Evolutionary conservation across 2,888 invertebrate species (phyloP), one percentile per base, ranked within the genome.

Genomic region (Melikaiella ostensackeni): DNA sequence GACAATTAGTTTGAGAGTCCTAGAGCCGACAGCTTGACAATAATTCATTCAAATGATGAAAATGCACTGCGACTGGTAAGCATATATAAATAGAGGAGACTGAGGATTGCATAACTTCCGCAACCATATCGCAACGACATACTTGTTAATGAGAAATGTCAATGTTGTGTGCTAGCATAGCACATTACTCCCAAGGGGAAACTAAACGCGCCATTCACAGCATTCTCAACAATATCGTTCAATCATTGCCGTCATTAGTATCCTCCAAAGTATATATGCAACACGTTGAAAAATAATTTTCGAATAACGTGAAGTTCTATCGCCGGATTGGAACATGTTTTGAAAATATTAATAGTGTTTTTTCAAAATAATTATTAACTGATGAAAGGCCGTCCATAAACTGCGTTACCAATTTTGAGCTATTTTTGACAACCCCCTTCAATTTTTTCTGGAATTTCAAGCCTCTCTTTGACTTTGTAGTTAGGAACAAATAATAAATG

Each of bases 131-230:
- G 59, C 59, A 59, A 16, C 27, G 59, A 59, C 59, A 2, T 59
- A 27, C 27, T 59, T 59, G 59, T 59, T 59, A 59, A 59, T 59
- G 59, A 59, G 59, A 59, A 59, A 59, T 59, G 59, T 59, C 59
- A 59, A 59, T 59, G 59, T 59, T 59, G 59, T 59, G 24, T 59
- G 59, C 24, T 24, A 21, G 24, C 16, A 24, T 57, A 57, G 24
- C 13, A 27, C 21, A 59, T 59, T 59, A 59, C 59, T 59, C 27
- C 7, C 59, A 27, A 59, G 16, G 16, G 59, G 59, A 59, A 59
- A 59, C 59, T 24, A 59, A 59, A 59, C 59, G 59, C 59, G 21
- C 59, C 5, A 24, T 59, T 59, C 59, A 59, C 27, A 59, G 27
- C 21, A 24, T 59, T 27, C 59, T 16, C 5, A 59, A 59, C 59